Evolutionary conservation across 2,113 vertebrate genomes (phyloP), one percentile per base, ranked within the genome.

Genomic region (Nannobrachium achirus): DNA sequence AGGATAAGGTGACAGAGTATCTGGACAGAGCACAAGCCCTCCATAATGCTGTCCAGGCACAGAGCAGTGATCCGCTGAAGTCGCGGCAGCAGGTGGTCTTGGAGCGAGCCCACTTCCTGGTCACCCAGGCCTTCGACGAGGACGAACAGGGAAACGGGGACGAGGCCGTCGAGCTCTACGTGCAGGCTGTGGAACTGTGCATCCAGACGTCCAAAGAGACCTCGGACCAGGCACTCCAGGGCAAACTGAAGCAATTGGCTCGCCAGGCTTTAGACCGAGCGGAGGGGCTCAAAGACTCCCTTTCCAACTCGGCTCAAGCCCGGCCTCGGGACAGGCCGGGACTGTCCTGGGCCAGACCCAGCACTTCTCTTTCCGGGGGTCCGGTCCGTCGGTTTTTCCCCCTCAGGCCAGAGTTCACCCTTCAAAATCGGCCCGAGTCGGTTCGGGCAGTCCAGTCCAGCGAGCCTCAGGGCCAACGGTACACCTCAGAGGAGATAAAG

Each of bases 91-190:
- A 99, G 70, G 75, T 99, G 91, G 96, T 98, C 75, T 88, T 99
- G 76, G 98, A 99, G 75, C 95, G 97, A 0, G 96, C 98, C 16
- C 95, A 93, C 88, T 99, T 99, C 86, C 93, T 99, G 56, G 98
- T 99, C 67, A 99, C 96, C 0, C 96, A 99, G 88, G 98, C 98
- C 40, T 99, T 99, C 78, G 95, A 98, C 46, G 98, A 99, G 86
- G 98, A 99, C 56, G 97, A 96, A 63, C 97, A 98, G 85, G 95
- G 93, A 63, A 98, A 96, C 15, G 79, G 83, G 2, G 98, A 97
- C 15, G 98, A 99, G 85, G 97, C 97, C 6, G 78, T 99, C 40
- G 96, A 99, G 62, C 80, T 99, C 58, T 99, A 99, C 88, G 95
- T 95, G 2, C 95, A 99, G 91, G 98, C 95, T 0, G 97, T 99